Base-by-base conservation (phyloP, 2,113 vertebrate species). In the Crocuta crocuta region DNA sequence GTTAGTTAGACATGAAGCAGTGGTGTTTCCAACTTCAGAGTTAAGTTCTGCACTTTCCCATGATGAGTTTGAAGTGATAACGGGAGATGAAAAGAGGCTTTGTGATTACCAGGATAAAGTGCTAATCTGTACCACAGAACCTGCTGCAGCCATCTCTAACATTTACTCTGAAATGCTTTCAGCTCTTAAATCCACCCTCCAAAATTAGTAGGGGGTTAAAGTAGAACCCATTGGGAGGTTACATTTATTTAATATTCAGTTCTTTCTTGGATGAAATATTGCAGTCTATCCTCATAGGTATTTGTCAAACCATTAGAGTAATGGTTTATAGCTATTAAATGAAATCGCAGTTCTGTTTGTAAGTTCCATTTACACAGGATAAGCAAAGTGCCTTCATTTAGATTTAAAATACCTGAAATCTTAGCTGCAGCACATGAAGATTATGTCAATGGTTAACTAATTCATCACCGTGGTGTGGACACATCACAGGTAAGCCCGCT, bases 221-320 rank as follows among this genome's bases (percentile, higher is more conserved):
- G 97, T 94, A 97, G 94, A 97, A 98, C 98, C 98, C 98, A 82
- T 98, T 98, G 98, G 98, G 98, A 99, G 98, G 98, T 98, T 98
- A 98, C 97, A 98, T 99, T 99, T 99, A 98, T 98, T 99, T 99
- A 99, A 99, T 99, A 99, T 99, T 99, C 99, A 98, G 98, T 96
- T 97, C 97, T 98, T 98, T 98, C 99, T 98, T 98, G 89, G 98
- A 98, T 98, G 97, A 99, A 99, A 99, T 99, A 98, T 98, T 99
- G 96, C 98, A 97, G 97, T 96, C 98, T 98, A 98, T 98, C 97
- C 98, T 99, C 98, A 98, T 88, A 99, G 99, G 98, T 98, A 98
- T 99, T 99, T 99, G 98, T 98, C 98, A 99, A 99, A 98, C 98
- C 98, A 99, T 99, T 99, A 99, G 98, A 98, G 98, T 98, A 99